These are phyloP conservation scores for Podabrus alpinus DNA, from an alignment of 2,888 invertebrate genomes.

Conservation along the genomic window DNA sequence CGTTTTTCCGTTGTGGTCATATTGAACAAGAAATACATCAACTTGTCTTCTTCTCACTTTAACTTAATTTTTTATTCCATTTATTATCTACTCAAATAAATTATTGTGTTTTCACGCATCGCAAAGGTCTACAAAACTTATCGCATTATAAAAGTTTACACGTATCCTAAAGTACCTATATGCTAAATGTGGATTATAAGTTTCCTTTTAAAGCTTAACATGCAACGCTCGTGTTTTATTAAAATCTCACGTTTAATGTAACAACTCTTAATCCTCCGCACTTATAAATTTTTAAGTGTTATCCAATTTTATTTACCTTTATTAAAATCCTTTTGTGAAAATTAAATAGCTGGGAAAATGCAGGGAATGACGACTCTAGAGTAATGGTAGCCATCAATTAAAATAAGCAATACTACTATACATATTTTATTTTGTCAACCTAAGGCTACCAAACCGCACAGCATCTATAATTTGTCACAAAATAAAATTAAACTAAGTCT, in stretches of 20 bases:
- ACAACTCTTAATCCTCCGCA: background rate
- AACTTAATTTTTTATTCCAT: background rate
- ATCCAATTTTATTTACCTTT: background rate
- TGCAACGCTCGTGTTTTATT: background rate
- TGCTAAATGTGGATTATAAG: background rate
- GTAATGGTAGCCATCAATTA: background rate
- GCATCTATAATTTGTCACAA: no score
- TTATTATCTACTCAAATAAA: background rate
- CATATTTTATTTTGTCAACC: no score
- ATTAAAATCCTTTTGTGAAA: background rate
- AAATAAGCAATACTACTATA: no score
- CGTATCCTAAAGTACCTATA: background rate
- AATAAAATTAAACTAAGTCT: no score
- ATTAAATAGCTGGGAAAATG: background rate
- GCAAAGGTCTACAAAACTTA: background rate
- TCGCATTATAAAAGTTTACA: background rate
- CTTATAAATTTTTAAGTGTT: background rate
- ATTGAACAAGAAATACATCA: slow-evolving; percentile 19
- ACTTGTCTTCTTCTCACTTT: slow-evolving; percentile 13
- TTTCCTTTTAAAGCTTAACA: background rate
- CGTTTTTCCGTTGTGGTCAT: slow-evolving; percentile 18
- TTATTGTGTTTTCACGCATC: background rate
- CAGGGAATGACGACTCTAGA: background rate
- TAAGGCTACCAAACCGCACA: no score
- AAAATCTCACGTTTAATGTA: background rate